Conservation (phyloP, 2,113 vertebrate species). For the Leucosticte australis region DNA sequence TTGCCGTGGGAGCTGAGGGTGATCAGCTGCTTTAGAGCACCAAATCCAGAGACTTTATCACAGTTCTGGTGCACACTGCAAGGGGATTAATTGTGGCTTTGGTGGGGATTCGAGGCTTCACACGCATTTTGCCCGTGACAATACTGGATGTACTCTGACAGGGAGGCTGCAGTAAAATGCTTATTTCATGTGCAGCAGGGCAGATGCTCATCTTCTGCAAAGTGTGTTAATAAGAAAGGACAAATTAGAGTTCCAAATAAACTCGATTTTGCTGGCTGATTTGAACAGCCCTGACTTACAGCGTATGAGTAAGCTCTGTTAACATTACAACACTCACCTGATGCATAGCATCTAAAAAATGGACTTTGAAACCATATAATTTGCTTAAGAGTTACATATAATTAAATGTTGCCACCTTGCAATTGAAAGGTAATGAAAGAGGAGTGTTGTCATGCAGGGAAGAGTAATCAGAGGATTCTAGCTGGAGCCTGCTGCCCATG, state of each 20-base stretch:
- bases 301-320: background rate
- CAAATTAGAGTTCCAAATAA: slow-evolving; percentile 7
- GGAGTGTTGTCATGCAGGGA: background rate
- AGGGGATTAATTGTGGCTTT: background rate
- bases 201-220: background rate
- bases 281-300: background rate
- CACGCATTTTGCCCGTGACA: background rate
- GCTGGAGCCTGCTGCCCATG: background rate
- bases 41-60: background rate
- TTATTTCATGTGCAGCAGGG: slow-evolving; percentile 6
- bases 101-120: slow-evolving; percentile 35
- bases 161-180: background rate
- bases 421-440: slow-evolving; percentile 19
- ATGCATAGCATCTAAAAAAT: background rate
- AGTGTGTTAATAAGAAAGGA: slow-evolving; percentile 21
- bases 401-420: slow-evolving; percentile 25
- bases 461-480: background rate
- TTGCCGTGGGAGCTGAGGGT: background rate
- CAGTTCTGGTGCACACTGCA: background rate
- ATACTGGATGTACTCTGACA: background rate
- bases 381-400: slow-evolving; percentile 18
- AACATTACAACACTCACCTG: background rate
- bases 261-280: background rate
- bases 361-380: background rate
- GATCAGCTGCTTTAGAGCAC: background rate